Conservation (phyloP, 2,113 vertebrate genomes). For the Callipepla squamata region DNA sequence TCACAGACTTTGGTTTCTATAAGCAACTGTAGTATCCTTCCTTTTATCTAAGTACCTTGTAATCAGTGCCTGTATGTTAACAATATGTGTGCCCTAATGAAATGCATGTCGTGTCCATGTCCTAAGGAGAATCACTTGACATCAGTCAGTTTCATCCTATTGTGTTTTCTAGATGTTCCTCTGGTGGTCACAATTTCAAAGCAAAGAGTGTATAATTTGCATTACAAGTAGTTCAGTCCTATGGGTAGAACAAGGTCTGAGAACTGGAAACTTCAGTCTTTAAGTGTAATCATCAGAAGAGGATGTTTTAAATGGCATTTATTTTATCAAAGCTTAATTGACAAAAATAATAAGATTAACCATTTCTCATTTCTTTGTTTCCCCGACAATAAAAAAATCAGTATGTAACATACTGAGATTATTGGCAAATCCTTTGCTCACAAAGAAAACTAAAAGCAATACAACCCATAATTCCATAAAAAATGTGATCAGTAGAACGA, state of each 20-base stretch:
- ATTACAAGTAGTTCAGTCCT: neutral
- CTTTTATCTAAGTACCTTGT: neutral
- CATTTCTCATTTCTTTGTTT: neutral
- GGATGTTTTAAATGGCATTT: neutral
- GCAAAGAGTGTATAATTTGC: fast-evolving
- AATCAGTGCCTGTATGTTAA: neutral
- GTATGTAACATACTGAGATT: neutral
- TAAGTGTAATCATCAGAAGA: neutral
- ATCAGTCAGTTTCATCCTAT: neutral
- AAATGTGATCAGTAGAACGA: neutral
- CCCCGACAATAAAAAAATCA: neutral
- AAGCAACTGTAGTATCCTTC: neutral
- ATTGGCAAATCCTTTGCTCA: neutral
- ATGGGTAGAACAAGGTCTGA: neutral
- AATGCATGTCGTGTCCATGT: neutral
- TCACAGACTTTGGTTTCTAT: neutral
- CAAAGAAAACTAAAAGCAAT: neutral
- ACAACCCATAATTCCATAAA: neutral
- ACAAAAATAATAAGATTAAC: neutral
- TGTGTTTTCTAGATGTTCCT: neutral
- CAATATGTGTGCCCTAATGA: neutral
- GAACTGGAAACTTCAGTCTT: neutral
- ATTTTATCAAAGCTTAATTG: neutral
- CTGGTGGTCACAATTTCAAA: neutral
- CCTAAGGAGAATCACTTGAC: neutral